phyloP scores from a whole-genome alignment of 2,888 invertebrate genomes.

The Latrodectus hesperus region DNA sequence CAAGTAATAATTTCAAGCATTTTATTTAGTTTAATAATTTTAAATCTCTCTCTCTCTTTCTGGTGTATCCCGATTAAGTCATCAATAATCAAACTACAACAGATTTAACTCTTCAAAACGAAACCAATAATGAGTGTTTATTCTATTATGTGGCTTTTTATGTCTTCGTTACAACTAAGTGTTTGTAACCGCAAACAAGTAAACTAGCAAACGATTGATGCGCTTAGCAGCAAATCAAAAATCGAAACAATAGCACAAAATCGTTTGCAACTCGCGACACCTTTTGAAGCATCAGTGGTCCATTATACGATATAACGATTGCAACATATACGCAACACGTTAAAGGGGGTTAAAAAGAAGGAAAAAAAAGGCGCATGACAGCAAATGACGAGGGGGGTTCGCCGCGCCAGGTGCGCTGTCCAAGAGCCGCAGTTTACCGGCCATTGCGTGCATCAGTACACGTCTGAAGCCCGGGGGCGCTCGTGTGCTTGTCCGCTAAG shows the following conservation, averaged over 20 bases:
- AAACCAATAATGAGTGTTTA: too few relatives aligned
- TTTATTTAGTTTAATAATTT: too few relatives aligned
- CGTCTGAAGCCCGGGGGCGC: conserved; percentile 36
- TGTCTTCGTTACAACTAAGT: too few relatives aligned
- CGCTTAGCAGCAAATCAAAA: background rate
- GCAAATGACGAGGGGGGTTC: background rate
- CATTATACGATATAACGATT: conserved; percentile 1
- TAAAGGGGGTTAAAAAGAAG: too few relatives aligned
- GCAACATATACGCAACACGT: background rate
- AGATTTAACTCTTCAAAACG: too few relatives aligned
- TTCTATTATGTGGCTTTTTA: too few relatives aligned
- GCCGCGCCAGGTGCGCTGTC: conserved; percentile 23
- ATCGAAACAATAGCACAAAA: background rate
- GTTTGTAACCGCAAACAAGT: too few relatives aligned
- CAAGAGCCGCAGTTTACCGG: conserved; percentile 21
- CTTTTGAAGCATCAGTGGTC: background rate
- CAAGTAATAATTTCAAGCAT: too few relatives aligned
- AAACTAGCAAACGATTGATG: too few relatives aligned
- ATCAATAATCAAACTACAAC: too few relatives aligned
- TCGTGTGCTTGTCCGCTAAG: conserved; percentile 20
- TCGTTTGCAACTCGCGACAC: background rate
- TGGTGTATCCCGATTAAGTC: too few relatives aligned
- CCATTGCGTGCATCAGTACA: conserved; percentile 51
- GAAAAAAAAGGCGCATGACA: background rate
- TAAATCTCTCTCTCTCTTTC: too few relatives aligned